Percentiles rank a stretch among this genome's conserved stretches.
These are phyloP conservation scores for Daphoenositta chrysoptera DNA, from an alignment of 2,113 vertebrate genomes.

Conservation along the genomic window DNA sequence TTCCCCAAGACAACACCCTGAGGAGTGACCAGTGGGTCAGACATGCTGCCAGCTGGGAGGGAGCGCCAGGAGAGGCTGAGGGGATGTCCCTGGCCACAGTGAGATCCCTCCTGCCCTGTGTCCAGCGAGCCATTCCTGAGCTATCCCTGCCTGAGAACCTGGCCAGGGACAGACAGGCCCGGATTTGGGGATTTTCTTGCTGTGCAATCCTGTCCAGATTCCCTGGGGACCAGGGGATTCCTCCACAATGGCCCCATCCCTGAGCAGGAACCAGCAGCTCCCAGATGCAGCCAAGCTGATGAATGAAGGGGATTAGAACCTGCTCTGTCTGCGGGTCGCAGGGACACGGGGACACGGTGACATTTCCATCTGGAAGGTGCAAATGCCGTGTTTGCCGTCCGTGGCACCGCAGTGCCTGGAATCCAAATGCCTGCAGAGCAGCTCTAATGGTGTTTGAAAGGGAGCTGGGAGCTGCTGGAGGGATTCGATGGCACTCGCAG, in stretches of 20 bases:
- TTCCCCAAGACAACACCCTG: background rate
- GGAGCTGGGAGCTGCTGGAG: background rate
- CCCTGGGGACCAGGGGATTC: background rate
- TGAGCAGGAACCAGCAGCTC: background rate
- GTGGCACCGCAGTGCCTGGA: background rate
- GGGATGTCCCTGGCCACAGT: background rate
- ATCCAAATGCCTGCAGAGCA: background rate
- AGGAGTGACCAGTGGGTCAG: rapidly evolving
- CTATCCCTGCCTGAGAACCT: background rate
- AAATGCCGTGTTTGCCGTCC: background rate
- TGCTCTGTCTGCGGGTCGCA: background rate
- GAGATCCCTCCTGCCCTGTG: background rate
- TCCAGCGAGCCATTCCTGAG: background rate
- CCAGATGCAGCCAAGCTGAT: background rate
- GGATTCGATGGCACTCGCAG: background rate
- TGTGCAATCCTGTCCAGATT: background rate
- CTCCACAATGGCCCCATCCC: rapidly evolving
- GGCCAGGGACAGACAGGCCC: rapidly evolving
- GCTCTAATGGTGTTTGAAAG: background rate
- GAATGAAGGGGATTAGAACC: background rate
- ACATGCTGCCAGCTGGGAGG: background rate
- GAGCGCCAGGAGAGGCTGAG: background rate
- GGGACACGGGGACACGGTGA: background rate
- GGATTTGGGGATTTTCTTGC: background rate
- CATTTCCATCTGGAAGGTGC: background rate